phyloP scores from a whole-genome alignment of 1,140 invertebrate genomes.

The Danaus plexippus region DNA sequence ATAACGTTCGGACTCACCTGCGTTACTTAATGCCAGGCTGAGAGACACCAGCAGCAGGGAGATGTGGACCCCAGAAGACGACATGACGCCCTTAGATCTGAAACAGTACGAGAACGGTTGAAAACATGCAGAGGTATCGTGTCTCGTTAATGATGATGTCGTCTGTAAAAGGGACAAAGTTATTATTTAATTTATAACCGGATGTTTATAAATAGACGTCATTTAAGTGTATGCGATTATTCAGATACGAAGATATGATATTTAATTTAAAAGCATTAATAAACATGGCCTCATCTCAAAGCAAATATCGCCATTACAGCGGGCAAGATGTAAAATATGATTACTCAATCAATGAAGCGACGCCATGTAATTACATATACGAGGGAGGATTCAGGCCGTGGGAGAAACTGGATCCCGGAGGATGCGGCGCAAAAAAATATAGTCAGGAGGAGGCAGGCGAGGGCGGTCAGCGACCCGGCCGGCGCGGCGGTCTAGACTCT shows the following conservation, averaged over 20 bases:
- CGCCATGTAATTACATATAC: conserved; percentile 7
- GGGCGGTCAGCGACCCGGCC: conserved; percentile 22
- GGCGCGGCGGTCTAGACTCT: conserved; percentile 15
- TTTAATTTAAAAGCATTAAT: too few species aligned
- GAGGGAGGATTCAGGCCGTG: conserved; percentile 14
- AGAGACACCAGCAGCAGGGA: conserved; percentile 27
- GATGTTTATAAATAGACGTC: conserved; percentile 6
- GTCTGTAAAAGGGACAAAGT: too few species aligned
- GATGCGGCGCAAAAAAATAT: conserved; percentile 25
- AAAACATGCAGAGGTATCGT: too few species aligned
- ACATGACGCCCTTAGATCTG: conserved; percentile 45
- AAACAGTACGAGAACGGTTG: conserved; percentile 21
- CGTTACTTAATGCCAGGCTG: conserved; percentile 22
- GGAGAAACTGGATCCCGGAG: conserved; percentile 16
- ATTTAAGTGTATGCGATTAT: conserved; percentile 5
- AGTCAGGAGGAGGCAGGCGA: conserved; percentile 18
- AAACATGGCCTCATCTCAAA: too few species aligned
- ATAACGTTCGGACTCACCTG: conserved; percentile 28
- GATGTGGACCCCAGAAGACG: conserved; percentile 23
- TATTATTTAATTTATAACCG: too few species aligned
- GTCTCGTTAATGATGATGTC: too few species aligned
- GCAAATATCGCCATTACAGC: too few species aligned
- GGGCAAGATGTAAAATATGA: conserved; percentile 9
- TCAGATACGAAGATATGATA: conserved; percentile 3
- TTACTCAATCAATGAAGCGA: conserved; percentile 15